Base-by-base conservation (phyloP, 2,113 vertebrate genomes). In the Oncorhynchus kisutch region DNA sequence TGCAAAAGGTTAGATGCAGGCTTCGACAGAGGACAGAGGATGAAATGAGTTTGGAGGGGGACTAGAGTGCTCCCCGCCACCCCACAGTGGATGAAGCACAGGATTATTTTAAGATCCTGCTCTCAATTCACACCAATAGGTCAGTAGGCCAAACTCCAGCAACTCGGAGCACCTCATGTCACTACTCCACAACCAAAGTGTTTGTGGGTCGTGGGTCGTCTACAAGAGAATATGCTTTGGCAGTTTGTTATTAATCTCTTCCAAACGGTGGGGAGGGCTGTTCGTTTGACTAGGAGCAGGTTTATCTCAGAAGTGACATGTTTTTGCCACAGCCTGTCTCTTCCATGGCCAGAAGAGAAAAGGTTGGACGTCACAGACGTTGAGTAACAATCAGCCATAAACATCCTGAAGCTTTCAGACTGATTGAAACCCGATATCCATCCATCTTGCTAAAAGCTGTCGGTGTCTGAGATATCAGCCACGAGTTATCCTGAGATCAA, bases 81-180 rank as follows among this genome's bases (percentile, higher is more conserved):
- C 73, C 75, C 64, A 64, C 69, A 60, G 77, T 51, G 72, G 84
- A 86, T 86, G 85, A 91, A 89, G 71, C 76, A 82, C 62, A 89
- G 92, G 92, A 94, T 94, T 93, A 94, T 92, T 92, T 88, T 88
- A 86, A 82, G 89, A 92, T 91, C 81, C 87, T 78, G 87, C 88
- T 90, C 86, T 87, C 78, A 77, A 77, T 85, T 72, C 78, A 73
- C 78, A 78, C 87, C 86, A 87, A 82, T 86, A 87, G 89, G 83
- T 88, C 82, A 88, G 78, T 85, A 78, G 87, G 85, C 77, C 81
- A 85, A 77, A 76, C 76, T 29, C 39, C 6, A 69, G 29, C 45
- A 54, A 24, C 72, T 45, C 29, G 76, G 66, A 45, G 39, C 39
- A 68, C 57, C 27, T 67, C 48, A 8, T 49, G 9, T 7, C 18